Percentiles rank a stretch among this genome's conserved stretches.
Evolutionary conservation across 2,113 vertebrate species (phyloP).

Genomic region (Rhabdomys dilectus): DNA sequence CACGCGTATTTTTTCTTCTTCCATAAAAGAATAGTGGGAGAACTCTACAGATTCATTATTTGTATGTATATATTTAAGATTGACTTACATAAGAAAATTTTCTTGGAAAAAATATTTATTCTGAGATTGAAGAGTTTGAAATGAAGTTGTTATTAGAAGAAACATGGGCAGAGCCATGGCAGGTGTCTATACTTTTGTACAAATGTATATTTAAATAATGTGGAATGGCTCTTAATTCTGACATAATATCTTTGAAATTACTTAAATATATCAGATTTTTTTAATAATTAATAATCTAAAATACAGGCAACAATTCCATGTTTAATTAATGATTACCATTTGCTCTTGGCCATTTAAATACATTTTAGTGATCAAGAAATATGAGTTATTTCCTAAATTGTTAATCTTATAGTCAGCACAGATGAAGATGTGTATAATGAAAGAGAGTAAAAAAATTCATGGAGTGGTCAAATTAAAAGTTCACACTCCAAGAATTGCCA

Average conservation of each 20-base stretch:
- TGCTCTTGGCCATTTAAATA: background rate
- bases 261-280: conserved; percentile 3
- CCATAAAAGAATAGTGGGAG: background rate
- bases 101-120: background rate
- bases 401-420: background rate
- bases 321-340: conserved; percentile 21
- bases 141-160: background rate
- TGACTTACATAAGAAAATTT: conserved; percentile 10
- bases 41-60: background rate
- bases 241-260: conserved; percentile 13
- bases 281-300: background rate
- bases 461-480: conserved; percentile 1
- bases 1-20: background rate
- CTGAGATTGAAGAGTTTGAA: background rate
- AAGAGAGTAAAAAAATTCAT: conserved; percentile 8
- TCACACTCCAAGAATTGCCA: background rate
- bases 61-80: background rate
- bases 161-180: background rate
- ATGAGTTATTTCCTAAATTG: background rate
- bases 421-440: conserved; percentile 18
- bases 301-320: background rate
- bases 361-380: conserved; percentile 24
- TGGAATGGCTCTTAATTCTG: background rate
- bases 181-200: conserved; percentile 14
- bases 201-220: background rate